A percentile compares a stretch with the other conserved stretches of the same genome.
phyloP scores from a whole-genome alignment of 2,888 invertebrate species.

The Sesamia inferens region DNA sequence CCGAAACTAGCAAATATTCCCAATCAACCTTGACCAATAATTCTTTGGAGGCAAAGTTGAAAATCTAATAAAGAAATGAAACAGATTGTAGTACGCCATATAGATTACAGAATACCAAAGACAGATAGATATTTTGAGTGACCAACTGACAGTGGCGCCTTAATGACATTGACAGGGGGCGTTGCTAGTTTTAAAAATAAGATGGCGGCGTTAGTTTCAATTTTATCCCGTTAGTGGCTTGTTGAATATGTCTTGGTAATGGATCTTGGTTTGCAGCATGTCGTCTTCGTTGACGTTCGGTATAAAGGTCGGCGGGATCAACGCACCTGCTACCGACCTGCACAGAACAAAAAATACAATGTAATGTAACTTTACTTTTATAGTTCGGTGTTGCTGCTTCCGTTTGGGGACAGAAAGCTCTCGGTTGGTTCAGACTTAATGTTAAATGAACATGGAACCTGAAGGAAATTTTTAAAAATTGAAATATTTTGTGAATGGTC shows the following conservation, averaged over 20 bases:
- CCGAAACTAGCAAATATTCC: too few relatives aligned
- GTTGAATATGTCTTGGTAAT: slow-evolving; percentile 89
- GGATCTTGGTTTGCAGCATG: slow-evolving; percentile 87
- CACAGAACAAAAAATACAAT: neutral
- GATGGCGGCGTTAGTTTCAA: too few relatives aligned
- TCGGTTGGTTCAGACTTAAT: neutral
- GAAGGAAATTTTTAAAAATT: neutral
- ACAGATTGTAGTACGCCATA: too few relatives aligned
- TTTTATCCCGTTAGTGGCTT: slow-evolving; percentile 22
- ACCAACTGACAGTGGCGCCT: too few relatives aligned
- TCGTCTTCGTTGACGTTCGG: slow-evolving; percentile 90
- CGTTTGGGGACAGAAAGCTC: neutral
- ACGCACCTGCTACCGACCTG: slow-evolving; percentile 91
- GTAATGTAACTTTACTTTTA: too few relatives aligned
- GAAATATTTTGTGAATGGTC: neutral
- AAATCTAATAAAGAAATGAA: too few relatives aligned
- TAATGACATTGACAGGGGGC: too few relatives aligned
- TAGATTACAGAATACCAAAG: too few relatives aligned
- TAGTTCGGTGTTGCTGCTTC: neutral
- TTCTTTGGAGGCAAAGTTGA: too few relatives aligned
- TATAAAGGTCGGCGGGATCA: slow-evolving; percentile 91
- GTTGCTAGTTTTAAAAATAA: too few relatives aligned
- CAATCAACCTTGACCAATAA: too few relatives aligned
- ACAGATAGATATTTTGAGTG: too few relatives aligned
- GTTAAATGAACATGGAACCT: neutral